Evolutionary conservation across 2,888 invertebrate species (phyloP), one percentile per base, ranked within the genome.

Genomic region (Panzeria rudis): DNA sequence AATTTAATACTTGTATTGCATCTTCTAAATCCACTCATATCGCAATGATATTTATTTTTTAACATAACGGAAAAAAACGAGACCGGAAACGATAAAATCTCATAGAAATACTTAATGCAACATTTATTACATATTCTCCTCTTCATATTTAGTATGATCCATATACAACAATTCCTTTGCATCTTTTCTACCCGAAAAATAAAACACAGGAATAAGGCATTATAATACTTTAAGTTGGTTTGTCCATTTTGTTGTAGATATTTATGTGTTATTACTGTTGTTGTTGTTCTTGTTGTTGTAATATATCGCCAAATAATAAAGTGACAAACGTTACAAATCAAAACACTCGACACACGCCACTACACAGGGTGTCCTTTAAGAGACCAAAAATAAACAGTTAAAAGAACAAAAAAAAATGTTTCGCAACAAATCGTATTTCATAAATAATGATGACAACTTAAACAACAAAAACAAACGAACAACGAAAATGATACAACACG

Each of bases 271-370:
- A 47, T 23, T n/a, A n/a, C n/a, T 44, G 13, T 69, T 52, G 59
- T n/a, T 61, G 50, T 23, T 72, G 4, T 54, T 59, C 7, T 38
- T 47, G 17, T 80, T 77, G 77, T 84, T 84, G 87, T 88, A 88
- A 89, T 91, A 91, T 90, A 91, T 91, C 88, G 90, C 90, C 90
- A 90, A 91, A 91, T 91, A 91, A 91, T 91, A 90, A 91, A 91
- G 91, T 91, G 91, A 91, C 90, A 91, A 91, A 91, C 91, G 91
- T 91, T 90, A 90, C 91, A 91, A 91, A 91, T 91, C 91, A 91
- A 91, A 91, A 90, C 91, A 91, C 91, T 91, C 91, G 91, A 91
- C 91, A 88, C 90, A 90, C 89, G 89, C 87, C 87, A 85, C 84
- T 72, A 64, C 86, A 79, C 84, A 84, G 87, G 87, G 86, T 78